Evolutionary conservation across 37 sponge, comb jelly and placozoan genomes (phyloP).

Genomic region (Beroe forskalii): DNA sequence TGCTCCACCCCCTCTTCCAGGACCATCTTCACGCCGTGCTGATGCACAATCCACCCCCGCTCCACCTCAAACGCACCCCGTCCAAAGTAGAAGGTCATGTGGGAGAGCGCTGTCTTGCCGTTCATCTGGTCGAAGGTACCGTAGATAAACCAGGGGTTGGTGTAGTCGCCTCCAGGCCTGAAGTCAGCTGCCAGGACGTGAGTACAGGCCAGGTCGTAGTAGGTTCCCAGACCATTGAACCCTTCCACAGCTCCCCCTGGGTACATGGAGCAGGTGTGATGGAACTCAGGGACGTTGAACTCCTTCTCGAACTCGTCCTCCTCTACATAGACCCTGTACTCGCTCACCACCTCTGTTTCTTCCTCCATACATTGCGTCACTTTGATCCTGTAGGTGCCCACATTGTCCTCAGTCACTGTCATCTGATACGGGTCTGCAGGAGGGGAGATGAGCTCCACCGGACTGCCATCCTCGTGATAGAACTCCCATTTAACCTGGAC

Average conservation of each 20-base stretch:
- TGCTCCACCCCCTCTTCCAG: neutral
- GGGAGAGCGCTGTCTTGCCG: neutral
- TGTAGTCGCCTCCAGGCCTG: neutral
- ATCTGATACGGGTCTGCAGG: neutral
- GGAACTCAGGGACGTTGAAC: neutral
- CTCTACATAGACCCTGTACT: neutral
- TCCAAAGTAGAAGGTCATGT: slow-evolving; percentile 42
- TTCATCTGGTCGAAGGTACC: slow-evolving; percentile 9
- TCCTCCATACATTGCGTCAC: neutral
- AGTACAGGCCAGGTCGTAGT: slow-evolving; percentile 33
- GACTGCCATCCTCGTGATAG: neutral
- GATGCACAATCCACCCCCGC: slow-evolving; percentile 3
- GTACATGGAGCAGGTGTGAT: slow-evolving; percentile 8
- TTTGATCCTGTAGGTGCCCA: slow-evolving; percentile 2
- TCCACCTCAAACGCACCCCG: neutral
- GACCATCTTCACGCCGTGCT: neutral
- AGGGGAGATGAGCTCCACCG: neutral
- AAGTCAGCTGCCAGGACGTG: slow-evolving; percentile 37
- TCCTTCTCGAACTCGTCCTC: neutral
- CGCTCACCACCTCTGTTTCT: neutral
- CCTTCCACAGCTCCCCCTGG: neutral
- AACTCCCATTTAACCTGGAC: neutral
- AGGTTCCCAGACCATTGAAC: neutral
- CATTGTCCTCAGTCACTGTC: neutral
- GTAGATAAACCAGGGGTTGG: slow-evolving; percentile 6